phyloP scores from a whole-genome alignment of 2,888 invertebrate species.

The Euzetes globulus region DNA sequence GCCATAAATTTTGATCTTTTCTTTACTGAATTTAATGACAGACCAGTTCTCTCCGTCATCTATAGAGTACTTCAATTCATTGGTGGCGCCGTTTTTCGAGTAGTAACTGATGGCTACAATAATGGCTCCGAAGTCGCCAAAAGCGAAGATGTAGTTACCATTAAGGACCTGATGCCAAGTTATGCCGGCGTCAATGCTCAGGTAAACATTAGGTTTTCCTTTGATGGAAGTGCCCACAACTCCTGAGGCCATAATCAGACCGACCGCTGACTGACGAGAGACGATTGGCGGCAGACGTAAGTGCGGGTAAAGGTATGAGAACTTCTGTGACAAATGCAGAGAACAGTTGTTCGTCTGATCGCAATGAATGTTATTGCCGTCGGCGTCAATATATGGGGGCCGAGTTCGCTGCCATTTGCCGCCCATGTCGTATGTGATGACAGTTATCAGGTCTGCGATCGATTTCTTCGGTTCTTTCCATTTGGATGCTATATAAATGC shows the following conservation, averaged over 20 bases:
- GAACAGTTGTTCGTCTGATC: conserved; percentile 57
- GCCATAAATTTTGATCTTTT: conserved; percentile 74
- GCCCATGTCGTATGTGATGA: conserved; percentile 81
- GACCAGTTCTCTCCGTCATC: conserved; percentile 79
- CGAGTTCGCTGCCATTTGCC: conserved; percentile 68
- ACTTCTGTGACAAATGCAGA: conserved; percentile 76
- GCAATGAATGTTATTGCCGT: conserved; percentile 62
- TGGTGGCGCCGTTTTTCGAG: conserved; percentile 63
- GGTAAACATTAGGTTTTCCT: conserved; percentile 66
- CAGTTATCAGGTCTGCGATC: conserved; percentile 61
- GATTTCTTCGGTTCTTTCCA: conserved; percentile 51
- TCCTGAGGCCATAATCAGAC: conserved; percentile 77
- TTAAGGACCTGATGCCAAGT: conserved; percentile 67
- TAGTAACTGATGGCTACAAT: conserved; percentile 75
- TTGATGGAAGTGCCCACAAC: conserved; percentile 68
- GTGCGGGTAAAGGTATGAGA: conserved; percentile 71
- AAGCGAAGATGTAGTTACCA: conserved; percentile 74
- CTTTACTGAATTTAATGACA: conserved; percentile 59
- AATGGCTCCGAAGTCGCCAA: conserved; percentile 84
- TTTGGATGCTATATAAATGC: conserved; percentile 81
- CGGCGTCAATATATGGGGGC: conserved; percentile 62
- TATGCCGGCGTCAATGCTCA: conserved; percentile 71
- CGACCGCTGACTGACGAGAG: conserved; percentile 77
- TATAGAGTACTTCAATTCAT: conserved; percentile 68
- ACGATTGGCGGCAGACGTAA: conserved; percentile 71